phyloP scores from a whole-genome alignment of 2,113 vertebrate genomes.

The Cnemophilus loriae region DNA sequence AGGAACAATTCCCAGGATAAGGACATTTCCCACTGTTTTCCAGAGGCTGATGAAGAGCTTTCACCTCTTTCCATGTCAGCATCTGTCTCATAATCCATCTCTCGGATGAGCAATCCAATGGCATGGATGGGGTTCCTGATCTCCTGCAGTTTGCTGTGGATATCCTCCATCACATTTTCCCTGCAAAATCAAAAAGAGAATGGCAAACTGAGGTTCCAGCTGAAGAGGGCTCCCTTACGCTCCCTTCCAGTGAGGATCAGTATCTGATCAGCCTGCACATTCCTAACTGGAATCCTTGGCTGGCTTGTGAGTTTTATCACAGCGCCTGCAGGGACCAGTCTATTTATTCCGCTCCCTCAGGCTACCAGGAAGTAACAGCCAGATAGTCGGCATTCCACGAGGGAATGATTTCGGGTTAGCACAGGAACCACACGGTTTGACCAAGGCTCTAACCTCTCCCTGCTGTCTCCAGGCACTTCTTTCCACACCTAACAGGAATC shows the following conservation, averaged over 20 bases:
- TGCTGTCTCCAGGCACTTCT: not conserved
- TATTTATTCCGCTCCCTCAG: conserved; percentile 28
- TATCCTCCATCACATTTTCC: conserved; percentile 82
- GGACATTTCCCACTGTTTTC: not conserved
- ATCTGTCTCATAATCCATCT: conserved; percentile 91
- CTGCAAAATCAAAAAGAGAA: conserved; percentile 20
- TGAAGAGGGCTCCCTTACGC: not conserved
- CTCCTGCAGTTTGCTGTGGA: conserved; percentile 90
- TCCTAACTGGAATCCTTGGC: not conserved
- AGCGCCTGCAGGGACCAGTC: not conserved
- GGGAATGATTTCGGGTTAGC: not conserved
- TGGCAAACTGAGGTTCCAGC: not conserved
- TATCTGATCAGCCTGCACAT: not conserved
- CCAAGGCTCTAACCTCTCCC: not conserved
- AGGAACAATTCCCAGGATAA: not conserved
- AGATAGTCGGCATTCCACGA: conserved; percentile 27
- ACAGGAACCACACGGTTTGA: not conserved
- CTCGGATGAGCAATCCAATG: conserved; percentile 82
- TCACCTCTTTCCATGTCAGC: conserved; percentile 72
- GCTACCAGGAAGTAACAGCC: conserved; percentile 37
- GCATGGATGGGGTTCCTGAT: conserved; percentile 81
- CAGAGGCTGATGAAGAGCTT: not conserved
- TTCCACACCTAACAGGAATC: not conserved
- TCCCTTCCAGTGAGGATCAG: not conserved
- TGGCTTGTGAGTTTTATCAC: not conserved